A percentile compares a stretch with the other conserved stretches of the same genome.
Evolutionary conservation across 23 tunicate genomes (phyloP).

Genomic region (Styela plicata): DNA sequence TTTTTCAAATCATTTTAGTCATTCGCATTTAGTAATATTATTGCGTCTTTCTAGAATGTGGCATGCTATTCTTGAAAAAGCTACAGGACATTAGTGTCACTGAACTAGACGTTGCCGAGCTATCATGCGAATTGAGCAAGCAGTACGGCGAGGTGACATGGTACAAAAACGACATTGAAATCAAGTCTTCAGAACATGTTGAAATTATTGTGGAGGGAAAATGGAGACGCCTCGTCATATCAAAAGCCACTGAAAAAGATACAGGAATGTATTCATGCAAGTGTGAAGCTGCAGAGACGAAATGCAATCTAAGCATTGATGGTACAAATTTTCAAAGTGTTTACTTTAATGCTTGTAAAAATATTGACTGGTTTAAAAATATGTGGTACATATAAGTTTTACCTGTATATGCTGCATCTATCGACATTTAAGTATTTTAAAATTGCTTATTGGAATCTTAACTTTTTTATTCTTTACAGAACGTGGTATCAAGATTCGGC

Average conservation of each 20-base stretch:
- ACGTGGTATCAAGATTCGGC: conserved; percentile 78
- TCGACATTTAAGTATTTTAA: too few relatives aligned
- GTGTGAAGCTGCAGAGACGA: conserved; percentile 71
- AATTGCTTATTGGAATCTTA: too few relatives aligned
- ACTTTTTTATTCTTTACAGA: conserved; percentile 19
- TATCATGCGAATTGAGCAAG: conserved; percentile 80
- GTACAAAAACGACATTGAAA: conserved; percentile 66
- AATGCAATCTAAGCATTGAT: conserved; percentile 49
- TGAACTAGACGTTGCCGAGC: conserved; percentile 76
- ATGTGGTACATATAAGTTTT: too few relatives aligned
- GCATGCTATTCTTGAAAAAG: conserved; percentile 66
- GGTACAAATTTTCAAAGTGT: conserved; percentile 41
- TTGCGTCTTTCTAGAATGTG: conserved; percentile 57
- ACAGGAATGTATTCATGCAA: conserved; percentile 66
- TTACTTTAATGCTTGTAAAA: too few relatives aligned
- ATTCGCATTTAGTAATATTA: too few relatives aligned
- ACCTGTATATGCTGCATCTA: too few relatives aligned
- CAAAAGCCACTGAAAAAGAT: conserved; percentile 55
- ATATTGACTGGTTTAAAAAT: too few relatives aligned
- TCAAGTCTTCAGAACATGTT: conserved; percentile 36
- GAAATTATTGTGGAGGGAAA: conserved; percentile 69
- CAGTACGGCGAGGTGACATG: conserved; percentile 64
- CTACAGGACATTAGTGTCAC: conserved; percentile 73
- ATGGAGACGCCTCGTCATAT: conserved; percentile 69
- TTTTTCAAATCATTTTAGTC: neutral